Conservation (phyloP, 2,888 invertebrate species). For the Julus scandinavius region DNA sequence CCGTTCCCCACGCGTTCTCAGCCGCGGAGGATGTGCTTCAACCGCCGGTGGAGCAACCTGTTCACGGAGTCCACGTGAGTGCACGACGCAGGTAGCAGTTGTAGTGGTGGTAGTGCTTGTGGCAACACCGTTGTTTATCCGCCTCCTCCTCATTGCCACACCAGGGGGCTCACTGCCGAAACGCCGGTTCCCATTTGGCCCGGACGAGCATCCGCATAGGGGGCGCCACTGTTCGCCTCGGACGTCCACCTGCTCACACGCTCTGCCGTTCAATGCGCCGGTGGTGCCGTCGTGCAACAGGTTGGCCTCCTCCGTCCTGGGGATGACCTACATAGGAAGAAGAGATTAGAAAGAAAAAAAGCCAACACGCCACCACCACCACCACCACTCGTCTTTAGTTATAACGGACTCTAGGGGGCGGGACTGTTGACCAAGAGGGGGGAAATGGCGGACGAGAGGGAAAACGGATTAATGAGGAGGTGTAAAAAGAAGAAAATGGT, state of each 20-base stretch:
- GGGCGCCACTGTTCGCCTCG: neutral
- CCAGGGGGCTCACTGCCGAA: slow-evolving; percentile 8
- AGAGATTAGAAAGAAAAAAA: neutral
- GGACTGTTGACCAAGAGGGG: neutral
- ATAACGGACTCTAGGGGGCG: neutral
- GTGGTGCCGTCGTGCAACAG: neutral
- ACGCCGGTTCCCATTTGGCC: neutral
- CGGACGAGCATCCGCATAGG: slow-evolving; percentile 7
- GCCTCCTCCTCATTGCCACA: neutral
- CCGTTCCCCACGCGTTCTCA: neutral
- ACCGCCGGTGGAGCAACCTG: neutral
- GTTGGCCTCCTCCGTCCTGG: neutral
- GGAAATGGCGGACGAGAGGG: neutral
- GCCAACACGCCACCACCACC: neutral
- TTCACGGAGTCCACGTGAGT: neutral
- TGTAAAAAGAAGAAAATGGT: neutral
- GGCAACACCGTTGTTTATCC: slow-evolving; percentile 38
- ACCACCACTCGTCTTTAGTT: neutral
- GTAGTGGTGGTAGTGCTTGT: neutral
- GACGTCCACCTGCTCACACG: neutral
- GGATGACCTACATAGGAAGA: slow-evolving; percentile 25
- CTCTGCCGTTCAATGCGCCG: neutral
- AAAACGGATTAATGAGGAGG: neutral
- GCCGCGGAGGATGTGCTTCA: neutral
- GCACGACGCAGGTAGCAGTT: neutral